Evolutionary conservation across 2,888 invertebrate species (phyloP).

Genomic region (Eristalinus aeneus): DNA sequence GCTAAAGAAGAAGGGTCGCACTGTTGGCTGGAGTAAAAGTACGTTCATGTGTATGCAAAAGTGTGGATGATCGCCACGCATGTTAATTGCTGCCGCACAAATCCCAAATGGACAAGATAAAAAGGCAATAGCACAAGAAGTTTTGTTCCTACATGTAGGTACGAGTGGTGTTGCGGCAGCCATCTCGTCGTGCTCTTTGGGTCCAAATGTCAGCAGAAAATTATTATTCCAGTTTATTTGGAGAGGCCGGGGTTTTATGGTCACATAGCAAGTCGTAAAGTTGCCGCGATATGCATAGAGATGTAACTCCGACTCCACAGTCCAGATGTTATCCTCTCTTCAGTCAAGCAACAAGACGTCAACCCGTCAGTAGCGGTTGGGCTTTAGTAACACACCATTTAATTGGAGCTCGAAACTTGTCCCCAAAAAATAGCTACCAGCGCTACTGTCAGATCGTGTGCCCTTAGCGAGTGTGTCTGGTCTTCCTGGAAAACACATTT

Average conservation of each 20-base stretch:
- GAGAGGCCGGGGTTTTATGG: conserved; percentile 59
- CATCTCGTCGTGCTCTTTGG: conserved; percentile 48
- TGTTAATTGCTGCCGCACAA: conserved; percentile 67
- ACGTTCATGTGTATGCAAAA: conserved; percentile 49
- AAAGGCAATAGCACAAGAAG: conserved; percentile 28
- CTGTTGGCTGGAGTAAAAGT: conserved; percentile 6
- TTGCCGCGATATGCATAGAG: conserved; percentile 59
- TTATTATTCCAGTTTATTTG: conserved; percentile 66
- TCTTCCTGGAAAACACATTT: conserved; percentile 65
- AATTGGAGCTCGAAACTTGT: conserved; percentile 61
- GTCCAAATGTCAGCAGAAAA: conserved; percentile 66
- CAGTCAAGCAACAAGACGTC: neutral
- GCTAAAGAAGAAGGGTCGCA: conserved; percentile 35
- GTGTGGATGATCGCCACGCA: conserved; percentile 71
- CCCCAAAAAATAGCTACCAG: conserved; percentile 59
- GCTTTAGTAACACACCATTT: conserved; percentile 56
- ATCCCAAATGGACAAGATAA: conserved; percentile 67
- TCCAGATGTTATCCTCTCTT: conserved; percentile 54
- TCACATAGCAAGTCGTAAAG: conserved; percentile 68
- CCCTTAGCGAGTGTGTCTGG: conserved; percentile 34
- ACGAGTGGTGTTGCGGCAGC: conserved; percentile 26
- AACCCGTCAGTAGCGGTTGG: neutral
- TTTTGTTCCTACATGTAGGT: conserved; percentile 14
- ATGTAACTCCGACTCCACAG: conserved; percentile 36
- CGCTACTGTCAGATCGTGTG: conserved; percentile 43